A percentile compares a stretch with the other conserved stretches of the same genome.
Conservation (phyloP, 2,797 vertebrate genomes). For the Anabacerthia variegaticeps region DNA sequence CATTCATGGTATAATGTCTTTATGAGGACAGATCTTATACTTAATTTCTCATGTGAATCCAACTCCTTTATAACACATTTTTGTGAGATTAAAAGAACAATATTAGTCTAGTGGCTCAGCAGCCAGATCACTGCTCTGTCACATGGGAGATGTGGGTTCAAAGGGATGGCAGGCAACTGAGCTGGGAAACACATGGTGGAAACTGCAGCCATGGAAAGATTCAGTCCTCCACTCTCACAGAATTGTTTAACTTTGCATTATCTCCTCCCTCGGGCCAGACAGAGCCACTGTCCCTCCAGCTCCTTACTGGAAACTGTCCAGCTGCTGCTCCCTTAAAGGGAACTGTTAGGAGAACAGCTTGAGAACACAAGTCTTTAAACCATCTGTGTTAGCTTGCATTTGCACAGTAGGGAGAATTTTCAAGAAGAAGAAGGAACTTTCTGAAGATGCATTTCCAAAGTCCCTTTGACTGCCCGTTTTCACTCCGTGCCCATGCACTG, state of each 20-base stretch:
- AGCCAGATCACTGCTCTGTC: conserved; percentile 49
- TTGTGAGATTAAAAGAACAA: conserved; percentile 63
- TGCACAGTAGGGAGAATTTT: neutral
- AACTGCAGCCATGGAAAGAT: neutral
- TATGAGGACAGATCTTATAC: conserved; percentile 71
- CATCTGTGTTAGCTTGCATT: neutral
- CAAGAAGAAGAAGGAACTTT: neutral
- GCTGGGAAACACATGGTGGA: neutral
- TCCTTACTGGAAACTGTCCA: neutral
- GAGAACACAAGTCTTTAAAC: neutral
- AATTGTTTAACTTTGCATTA: conserved; percentile 4
- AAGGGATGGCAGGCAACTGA: conserved; percentile 5
- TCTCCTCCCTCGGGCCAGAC: neutral
- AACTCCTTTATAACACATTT: conserved; percentile 59
- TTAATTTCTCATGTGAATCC: conserved; percentile 74
- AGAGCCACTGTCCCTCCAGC: neutral
- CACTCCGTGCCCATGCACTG: accelerated
- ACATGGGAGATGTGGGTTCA: conserved; percentile 40
- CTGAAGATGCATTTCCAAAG: neutral
- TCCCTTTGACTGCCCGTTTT: neutral
- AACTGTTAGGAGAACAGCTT: neutral
- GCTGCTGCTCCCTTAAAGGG: neutral
- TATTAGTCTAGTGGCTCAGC: conserved; percentile 58
- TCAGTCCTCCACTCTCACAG: neutral
- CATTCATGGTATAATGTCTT: conserved; percentile 75